Evolutionary conservation across 2,113 vertebrate genomes (phyloP), one percentile per base, ranked within the genome.

Genomic region (Lichenostomus cassidix): DNA sequence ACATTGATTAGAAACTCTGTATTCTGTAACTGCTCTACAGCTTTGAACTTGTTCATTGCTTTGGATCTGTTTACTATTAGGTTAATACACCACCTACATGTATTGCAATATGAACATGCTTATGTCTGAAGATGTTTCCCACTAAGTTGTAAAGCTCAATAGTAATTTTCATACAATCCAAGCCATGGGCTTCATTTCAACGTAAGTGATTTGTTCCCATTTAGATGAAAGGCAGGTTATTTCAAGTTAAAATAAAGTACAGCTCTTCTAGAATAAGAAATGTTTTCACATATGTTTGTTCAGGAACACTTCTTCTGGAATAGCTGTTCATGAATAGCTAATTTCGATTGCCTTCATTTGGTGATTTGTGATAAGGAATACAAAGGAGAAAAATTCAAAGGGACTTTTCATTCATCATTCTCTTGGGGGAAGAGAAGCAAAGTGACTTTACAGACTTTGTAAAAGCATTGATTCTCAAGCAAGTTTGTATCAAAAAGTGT

Each of bases 321-420:
- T 83, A 64, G 28, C 22, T 83, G 17, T 37, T 93, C 78, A 79
- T 90, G 75, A 96, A 94, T 46, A 95, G 17, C 82, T 95, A 90
- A 96, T 95, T 95, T 91, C 63, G 31, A 83, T 76, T 83, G 67
- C 50, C n/a, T 93, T 53, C 58, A 29, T 91, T 91, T 79, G 53
- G 49, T 85, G 92, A 94, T 62, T 53, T 13, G 49, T 79, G 92
- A 95, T 93, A 96, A 46, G 9, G 25, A 94, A 85, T 62, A 93
- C 85, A 96, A 94, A 90, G 91, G 84, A 91, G 25, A 7, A 69
- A 41, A 87, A 95, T 94, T 94, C 74, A 93, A 95, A 96, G n/a
- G 5, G 49, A 62, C 25, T 76, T 87, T 95, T 87, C 56, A 91
- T 49, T 96, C 75, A 41, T 64, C 56, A 29, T 59, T 89, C 92